Evolutionary conservation across 1,140 invertebrate genomes (phyloP), one percentile per base, ranked within the genome.

Genomic region (Lepidurus packardi): DNA sequence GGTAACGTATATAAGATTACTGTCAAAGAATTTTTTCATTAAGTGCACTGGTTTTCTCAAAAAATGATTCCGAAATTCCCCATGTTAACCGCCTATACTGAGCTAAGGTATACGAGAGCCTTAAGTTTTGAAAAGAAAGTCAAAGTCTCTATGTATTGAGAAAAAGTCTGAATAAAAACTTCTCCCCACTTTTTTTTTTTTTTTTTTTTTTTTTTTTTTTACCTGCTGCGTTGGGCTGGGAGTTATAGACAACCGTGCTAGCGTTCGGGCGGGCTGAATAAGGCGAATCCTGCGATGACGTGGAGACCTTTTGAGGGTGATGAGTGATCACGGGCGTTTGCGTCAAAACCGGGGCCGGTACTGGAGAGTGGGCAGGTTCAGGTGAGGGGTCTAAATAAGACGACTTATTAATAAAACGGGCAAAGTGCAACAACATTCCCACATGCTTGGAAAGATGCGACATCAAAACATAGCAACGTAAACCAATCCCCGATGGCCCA

Each of bases 201-300:
- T 45, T 47, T 44, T 80, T 79, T n/a, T n/a, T 34, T 34, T 65
- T 65, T 9, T 65, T 16, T 7, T 45, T 47, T 44, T 80, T 79
- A 79, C 75, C 74, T 43, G 81, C 84, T 82, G 83, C 82, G 82
- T 81, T 77, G 82, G 83, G 79, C 82, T 82, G 78, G 73, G 91
- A 93, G 80, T 92, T 93, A 85, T 95, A 96, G 82, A 96, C 94
- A 80, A 95, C 88, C 53, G 93, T 95, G 41, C 88, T 89, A 82
- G 91, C 90, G 34, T 77, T 76, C n/a, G 78, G 75, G 82, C 92
- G 87, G 79, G 91, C 89, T 2, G 92, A 92, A 83, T 93, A 92
- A 0, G 92, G 92, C 75, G 89, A 88, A 75, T 87, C 87, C 79
- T 91, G 88, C 16, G 53, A 65, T 65, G 53, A 65, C 53, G 53